Base-by-base conservation (phyloP, 2,888 invertebrate species). In the Globia sparganii region DNA sequence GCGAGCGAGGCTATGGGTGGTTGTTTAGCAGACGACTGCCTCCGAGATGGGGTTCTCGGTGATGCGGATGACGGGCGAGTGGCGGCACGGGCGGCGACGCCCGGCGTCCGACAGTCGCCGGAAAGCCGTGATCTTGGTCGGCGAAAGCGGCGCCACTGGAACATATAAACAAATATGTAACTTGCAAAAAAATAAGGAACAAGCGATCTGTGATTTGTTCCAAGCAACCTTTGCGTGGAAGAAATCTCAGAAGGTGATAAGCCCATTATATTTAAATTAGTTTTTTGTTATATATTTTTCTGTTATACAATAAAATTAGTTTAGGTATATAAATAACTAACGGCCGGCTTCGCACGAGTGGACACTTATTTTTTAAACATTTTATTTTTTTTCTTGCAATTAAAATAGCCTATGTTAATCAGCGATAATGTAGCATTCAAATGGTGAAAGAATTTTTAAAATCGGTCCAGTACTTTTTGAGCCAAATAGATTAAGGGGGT, bases 1-100 rank as follows among this genome's bases (percentile, higher is more conserved):
- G 56, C 70, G 74, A 69, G 74, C 71, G 21, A 31, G 61, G 78
- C 59, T 46, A 8, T 62, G 59, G 59, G 21, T 31, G 78, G 59
- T 31, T 49, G 89, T 93, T 97, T 98, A 98, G 96, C 98, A 98
- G 91, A 97, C 98, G 87, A 98, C 97, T 67, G 98, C 98, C 89
- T 97, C 97, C 81, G 98, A 98, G 94, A 98, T 98, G 74, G 98
- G 98, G 93, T 98, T 98, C 96, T 98, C 98, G 78, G 98, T 98
- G 95, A 98, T 98, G 95, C 97, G 97, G 93, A 98, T 98, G 91
- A 97, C 97, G 83, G 97, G 97, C 89, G 97, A 97, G 90, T 92
- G 93, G 85, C 96, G 95, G 88, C 95, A 95, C 2, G 91, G 87
- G 84, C 95, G 97, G 90, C 97, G 97, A 89, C 95, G 91, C 75